Conservation (phyloP, 1,140 invertebrate genomes). For the Drosophila ogumai region DNA sequence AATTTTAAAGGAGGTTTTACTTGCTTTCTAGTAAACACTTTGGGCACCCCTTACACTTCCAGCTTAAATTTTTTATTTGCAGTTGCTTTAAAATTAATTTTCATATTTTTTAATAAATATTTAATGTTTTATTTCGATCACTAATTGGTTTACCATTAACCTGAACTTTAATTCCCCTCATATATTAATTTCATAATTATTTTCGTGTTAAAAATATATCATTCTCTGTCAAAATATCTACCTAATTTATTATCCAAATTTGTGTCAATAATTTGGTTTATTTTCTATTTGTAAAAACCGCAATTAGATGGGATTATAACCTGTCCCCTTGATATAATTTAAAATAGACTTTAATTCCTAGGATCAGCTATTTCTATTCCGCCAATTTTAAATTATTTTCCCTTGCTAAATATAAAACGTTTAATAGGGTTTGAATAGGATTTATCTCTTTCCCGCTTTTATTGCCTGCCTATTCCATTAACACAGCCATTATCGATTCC, state of each 20-base stretch:
- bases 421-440: neutral
- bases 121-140: neutral
- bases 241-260: neutral
- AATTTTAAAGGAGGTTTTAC: neutral
- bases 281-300: neutral
- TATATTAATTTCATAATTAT: neutral
- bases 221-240: neutral
- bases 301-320: neutral
- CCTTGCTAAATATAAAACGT: neutral
- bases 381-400: conserved; percentile 7
- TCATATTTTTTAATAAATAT: neutral
- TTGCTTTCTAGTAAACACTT: neutral
- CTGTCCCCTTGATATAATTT: neutral
- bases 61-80: neutral
- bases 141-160: neutral
- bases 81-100: neutral
- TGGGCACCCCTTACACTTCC: neutral
- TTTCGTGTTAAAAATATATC: neutral
- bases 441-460: conserved; percentile 1
- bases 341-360: neutral
- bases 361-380: neutral
- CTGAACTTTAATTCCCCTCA: too few species aligned
- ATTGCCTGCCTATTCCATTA: conserved; percentile 23
- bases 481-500: conserved; percentile 33
- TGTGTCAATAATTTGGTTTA: neutral